Base-by-base conservation (phyloP, 1,140 invertebrate genomes). In the Euschistus heros region DNA sequence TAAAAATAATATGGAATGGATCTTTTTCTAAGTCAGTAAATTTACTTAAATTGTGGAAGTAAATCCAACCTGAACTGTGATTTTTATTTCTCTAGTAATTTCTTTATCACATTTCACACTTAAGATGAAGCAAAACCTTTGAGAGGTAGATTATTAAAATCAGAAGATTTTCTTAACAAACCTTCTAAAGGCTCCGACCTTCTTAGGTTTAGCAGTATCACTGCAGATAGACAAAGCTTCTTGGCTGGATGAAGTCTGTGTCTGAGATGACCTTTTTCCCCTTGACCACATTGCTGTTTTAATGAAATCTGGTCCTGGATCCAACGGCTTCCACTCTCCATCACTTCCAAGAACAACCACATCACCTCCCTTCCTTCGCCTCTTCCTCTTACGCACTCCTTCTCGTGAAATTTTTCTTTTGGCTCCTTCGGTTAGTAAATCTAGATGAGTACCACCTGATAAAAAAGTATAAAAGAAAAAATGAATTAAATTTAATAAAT, bases 141-240 rank as follows among this genome's bases (percentile, higher is more conserved):
- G 14, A 14, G 20, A 50, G 47, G 47, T 20, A 57, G 54, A 57
- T 37, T 24, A 26, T 27, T 24, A 57, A 24, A 20, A 24, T 82
- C 77, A 84, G 77, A 84, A 84, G 73, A 84, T 77, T 76, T 84
- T 84, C 70, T 79, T 83, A 70, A 84, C 77, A 74, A 85, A 83
- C 76, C 82, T 84, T 70, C 80, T 83, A 50, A 84, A 71, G 55
- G 77, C 74, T 55, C 74, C 42, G 65, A 69, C 72, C 72, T 80
- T 80, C 76, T 83, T 77, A 71, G 81, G 73, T 71, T 73, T 76
- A 70, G 71, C 67, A 71, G 73, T 63, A 65, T 76, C 54, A 71
- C 72, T 33, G 69, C 76, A 65, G 69, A 57, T 62, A 27, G 60
- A 50, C 24, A 66, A 46, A 30, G 55, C 22, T 65, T 67, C 64